Conservation (phyloP, 2,888 invertebrate genomes). For the Julus scanicus region DNA sequence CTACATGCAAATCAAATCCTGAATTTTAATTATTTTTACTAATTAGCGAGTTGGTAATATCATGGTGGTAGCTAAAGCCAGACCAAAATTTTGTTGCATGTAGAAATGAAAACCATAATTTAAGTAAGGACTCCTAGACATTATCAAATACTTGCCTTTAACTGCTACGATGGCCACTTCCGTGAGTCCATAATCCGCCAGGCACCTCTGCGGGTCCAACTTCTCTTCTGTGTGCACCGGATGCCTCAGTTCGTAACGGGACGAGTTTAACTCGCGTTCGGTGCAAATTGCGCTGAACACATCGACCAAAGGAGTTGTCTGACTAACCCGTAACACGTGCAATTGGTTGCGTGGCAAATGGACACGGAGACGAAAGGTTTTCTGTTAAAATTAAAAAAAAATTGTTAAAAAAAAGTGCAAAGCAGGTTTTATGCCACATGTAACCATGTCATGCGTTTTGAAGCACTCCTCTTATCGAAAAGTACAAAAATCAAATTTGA, state of each 20-base stretch:
- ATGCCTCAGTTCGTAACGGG: conserved; percentile 81
- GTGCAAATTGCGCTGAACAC: conserved; percentile 78
- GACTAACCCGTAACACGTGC: conserved; percentile 79
- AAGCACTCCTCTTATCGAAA: background rate
- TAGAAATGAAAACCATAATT: background rate
- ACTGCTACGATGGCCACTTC: conserved; percentile 69
- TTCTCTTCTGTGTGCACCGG: conserved; percentile 75
- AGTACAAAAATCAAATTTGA: background rate
- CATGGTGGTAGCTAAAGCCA: background rate
- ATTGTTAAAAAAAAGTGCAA: background rate
- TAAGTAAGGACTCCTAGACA: background rate
- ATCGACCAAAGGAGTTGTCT: conserved; percentile 75
- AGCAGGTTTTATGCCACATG: background rate
- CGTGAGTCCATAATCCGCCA: conserved; percentile 75
- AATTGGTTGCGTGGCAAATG: conserved; percentile 83
- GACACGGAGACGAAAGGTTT: conserved; percentile 70
- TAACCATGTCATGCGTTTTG: background rate
- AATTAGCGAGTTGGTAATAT: background rate
- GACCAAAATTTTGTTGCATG: background rate
- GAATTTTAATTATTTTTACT: too few species aligned
- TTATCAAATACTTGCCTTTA: conserved; percentile 48
- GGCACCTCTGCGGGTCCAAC: conserved; percentile 71
- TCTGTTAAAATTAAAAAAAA: conserved; percentile 63
- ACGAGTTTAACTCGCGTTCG: conserved; percentile 79
- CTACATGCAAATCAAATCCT: too few species aligned